Evolutionary conservation across 2,113 vertebrate species (phyloP).

Genomic region (Rhabdornis inornatus): DNA sequence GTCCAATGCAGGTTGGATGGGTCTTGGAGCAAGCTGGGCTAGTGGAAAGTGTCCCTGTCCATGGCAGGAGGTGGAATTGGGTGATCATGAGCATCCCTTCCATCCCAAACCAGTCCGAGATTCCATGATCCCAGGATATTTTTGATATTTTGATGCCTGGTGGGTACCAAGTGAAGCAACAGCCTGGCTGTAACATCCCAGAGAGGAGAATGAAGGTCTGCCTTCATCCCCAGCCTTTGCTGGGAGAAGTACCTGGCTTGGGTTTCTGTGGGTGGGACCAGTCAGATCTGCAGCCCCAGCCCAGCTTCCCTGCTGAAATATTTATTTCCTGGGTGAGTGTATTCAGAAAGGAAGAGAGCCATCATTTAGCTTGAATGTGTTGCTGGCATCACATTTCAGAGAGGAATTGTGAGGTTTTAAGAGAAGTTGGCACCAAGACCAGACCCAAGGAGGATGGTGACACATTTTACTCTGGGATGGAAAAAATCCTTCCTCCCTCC

Average conservation of each 20-base stretch:
- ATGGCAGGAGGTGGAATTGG: neutral
- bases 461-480: neutral
- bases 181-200: neutral
- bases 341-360: neutral
- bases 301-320: neutral
- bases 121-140: neutral
- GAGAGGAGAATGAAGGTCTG: neutral
- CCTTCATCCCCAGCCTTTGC: neutral
- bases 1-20: accelerated
- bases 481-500: neutral
- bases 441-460: neutral
- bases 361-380: neutral
- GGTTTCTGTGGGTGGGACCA: neutral
- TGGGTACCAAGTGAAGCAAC: accelerated
- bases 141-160: neutral
- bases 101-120: neutral
- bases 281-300: neutral
- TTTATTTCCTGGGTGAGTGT: neutral
- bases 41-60: neutral
- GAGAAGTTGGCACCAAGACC: neutral
- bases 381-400: neutral
- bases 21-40: neutral
- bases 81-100: neutral
- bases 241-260: neutral
- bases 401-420: neutral